Percentiles rank a stretch among this genome's conserved stretches.
Conservation (phyloP, 1,140 invertebrate genomes). For the Limonius californicus region DNA sequence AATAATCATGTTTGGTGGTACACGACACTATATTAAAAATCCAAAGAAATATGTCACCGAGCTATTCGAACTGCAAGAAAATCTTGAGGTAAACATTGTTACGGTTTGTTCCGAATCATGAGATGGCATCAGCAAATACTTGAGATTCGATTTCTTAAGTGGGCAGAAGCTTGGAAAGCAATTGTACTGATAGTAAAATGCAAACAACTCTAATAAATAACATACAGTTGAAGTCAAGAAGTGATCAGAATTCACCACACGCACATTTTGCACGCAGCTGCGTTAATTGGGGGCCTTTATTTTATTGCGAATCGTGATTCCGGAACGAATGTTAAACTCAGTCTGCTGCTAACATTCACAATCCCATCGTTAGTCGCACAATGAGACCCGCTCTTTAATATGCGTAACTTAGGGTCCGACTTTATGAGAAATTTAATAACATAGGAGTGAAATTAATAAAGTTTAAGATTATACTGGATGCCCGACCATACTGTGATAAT, state of each 20-base stretch:
- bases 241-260: slow-evolving; percentile 33
- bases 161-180: background rate
- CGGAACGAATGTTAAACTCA: slow-evolving; percentile 26
- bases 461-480: slow-evolving; percentile 21
- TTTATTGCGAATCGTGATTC: slow-evolving; percentile 35
- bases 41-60: no score
- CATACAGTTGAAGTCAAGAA: slow-evolving; percentile 6
- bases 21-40: no score
- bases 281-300: slow-evolving; percentile 36
- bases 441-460: slow-evolving; percentile 26
- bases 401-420: slow-evolving; percentile 26
- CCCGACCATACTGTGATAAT: background rate
- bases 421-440: slow-evolving; percentile 35
- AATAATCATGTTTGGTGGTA: no score
- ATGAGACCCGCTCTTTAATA: slow-evolving; percentile 30
- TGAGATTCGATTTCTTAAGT: background rate
- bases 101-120: no score
- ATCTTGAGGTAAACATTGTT: no score
- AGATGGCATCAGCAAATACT: no score
- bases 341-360: slow-evolving; percentile 31
- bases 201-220: slow-evolving; percentile 14
- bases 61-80: no score
- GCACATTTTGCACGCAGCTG: slow-evolving; percentile 33
- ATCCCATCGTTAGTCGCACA: slow-evolving; percentile 31
- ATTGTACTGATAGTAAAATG: slow-evolving; percentile 7